Percentiles rank a stretch among this genome's conserved stretches.
These are phyloP conservation scores for Meteorus cinctellus DNA, from an alignment of 2,888 invertebrate genomes.

Conservation along the genomic window DNA sequence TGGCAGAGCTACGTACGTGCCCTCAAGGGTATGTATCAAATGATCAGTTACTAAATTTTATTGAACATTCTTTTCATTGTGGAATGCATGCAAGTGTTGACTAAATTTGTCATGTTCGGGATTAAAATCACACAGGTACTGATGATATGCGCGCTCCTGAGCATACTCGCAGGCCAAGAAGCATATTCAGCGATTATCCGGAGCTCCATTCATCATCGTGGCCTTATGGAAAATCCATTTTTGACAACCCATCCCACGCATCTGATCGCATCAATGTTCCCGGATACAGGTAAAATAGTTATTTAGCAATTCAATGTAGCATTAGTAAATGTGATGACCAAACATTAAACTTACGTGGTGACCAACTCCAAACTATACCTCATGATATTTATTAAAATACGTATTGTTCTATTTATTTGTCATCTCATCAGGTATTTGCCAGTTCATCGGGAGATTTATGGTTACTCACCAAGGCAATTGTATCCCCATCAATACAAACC, in stretches of 20 bases:
- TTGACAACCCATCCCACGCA: slow-evolving; percentile 87
- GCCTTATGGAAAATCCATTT: slow-evolving; percentile 90
- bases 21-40: slow-evolving; percentile 83
- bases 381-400: neutral
- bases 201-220: slow-evolving; percentile 82
- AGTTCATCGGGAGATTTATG: slow-evolving; percentile 91
- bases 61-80: neutral
- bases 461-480: slow-evolving; percentile 90
- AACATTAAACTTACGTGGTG: neutral
- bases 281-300: slow-evolving; percentile 81
- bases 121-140: slow-evolving; percentile 79
- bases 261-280: slow-evolving; percentile 89
- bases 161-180: slow-evolving; percentile 79
- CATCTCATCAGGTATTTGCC: slow-evolving; percentile 80
- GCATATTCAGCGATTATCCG: slow-evolving; percentile 81
- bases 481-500: slow-evolving; percentile 88
- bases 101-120: neutral
- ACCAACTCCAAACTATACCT: too few species aligned
- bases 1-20: slow-evolving; percentile 96
- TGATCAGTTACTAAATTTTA: neutral
- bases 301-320: neutral
- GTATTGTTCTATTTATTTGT: neutral
- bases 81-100: neutral
- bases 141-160: slow-evolving; percentile 94
- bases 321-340: neutral